These are phyloP conservation scores for Tenthredo scrophulariae DNA, from an alignment of 2,888 invertebrate genomes.

Conservation along the genomic window DNA sequence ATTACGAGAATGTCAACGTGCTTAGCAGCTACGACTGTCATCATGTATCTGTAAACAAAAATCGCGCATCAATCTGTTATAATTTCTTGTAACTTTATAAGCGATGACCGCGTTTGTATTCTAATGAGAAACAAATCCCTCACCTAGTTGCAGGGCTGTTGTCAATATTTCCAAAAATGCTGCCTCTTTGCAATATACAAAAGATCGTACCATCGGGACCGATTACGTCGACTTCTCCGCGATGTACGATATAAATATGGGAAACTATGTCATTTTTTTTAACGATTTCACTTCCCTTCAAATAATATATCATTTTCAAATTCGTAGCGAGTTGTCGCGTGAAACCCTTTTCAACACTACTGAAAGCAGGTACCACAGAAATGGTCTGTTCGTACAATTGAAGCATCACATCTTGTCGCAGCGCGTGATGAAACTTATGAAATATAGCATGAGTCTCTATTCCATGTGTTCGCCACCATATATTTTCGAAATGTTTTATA, in stretches of 20 bases:
- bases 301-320: slow-evolving; percentile 61
- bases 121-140: neutral
- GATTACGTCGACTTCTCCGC: slow-evolving; percentile 60
- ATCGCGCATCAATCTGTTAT: neutral
- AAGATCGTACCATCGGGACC: slow-evolving; percentile 62
- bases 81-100: neutral
- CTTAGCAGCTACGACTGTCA: slow-evolving; percentile 56
- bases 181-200: slow-evolving; percentile 59
- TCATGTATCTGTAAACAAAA: slow-evolving; percentile 54
- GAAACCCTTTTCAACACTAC: slow-evolving; percentile 59
- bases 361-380: slow-evolving; percentile 60
- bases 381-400: slow-evolving; percentile 63
- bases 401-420: slow-evolving; percentile 62
- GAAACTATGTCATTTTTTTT: slow-evolving; percentile 63
- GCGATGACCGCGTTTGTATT: neutral
- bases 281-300: slow-evolving; percentile 59
- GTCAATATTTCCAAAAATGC: slow-evolving; percentile 64
- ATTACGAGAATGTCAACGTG: slow-evolving; percentile 38
- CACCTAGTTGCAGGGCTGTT: slow-evolving; percentile 60
- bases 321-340: slow-evolving; percentile 60
- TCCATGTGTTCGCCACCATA: slow-evolving; percentile 65
- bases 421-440: slow-evolving; percentile 61
- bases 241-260: slow-evolving; percentile 63
- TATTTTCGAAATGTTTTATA: slow-evolving; percentile 65
- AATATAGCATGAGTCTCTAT: slow-evolving; percentile 60